phyloP scores from a whole-genome alignment of 2,797 vertebrate genomes.

The Amphiprion clarkii region DNA sequence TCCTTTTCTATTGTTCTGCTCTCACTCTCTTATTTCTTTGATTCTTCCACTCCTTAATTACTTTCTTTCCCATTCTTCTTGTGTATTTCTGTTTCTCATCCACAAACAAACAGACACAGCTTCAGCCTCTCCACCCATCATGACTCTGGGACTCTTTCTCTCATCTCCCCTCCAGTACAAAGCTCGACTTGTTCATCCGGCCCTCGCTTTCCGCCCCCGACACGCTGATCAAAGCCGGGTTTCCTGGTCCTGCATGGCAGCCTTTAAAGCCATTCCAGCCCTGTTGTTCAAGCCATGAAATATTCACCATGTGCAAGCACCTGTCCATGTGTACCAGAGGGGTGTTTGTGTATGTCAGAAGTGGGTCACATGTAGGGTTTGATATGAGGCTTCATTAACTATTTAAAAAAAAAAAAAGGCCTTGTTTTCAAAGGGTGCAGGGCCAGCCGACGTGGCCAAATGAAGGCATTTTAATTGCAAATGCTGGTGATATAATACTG shows the following conservation, averaged over 20 bases:
- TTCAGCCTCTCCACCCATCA: conserved; percentile 37
- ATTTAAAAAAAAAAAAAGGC: background rate
- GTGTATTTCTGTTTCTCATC: conserved; percentile 27
- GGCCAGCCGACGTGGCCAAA: background rate
- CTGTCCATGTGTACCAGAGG: conserved; percentile 42
- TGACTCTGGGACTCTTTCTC: conserved; percentile 59
- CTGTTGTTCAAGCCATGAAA: conserved; percentile 73
- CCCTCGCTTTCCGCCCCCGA: conserved; percentile 52
- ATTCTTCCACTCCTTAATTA: background rate
- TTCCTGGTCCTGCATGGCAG: conserved; percentile 57
- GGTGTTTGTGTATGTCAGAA: conserved; percentile 23
- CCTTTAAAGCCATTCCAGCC: conserved; percentile 67
- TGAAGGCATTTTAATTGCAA: background rate
- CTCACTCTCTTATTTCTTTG: background rate
- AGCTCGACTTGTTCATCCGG: conserved; percentile 69
- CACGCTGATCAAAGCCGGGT: conserved; percentile 74
- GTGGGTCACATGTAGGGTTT: conserved; percentile 24
- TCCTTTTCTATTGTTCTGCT: conserved; percentile 12
- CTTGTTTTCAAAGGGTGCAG: background rate
- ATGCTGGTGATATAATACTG: background rate
- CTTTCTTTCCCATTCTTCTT: conserved; percentile 33
- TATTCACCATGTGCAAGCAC: conserved; percentile 71
- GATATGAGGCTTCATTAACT: conserved; percentile 4
- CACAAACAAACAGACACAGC: conserved; percentile 42
- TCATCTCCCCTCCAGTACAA: conserved; percentile 66